Evolutionary conservation across 2,113 vertebrate species (phyloP).

Genomic region (human (Homo sapiens)): GRCh38 chrX:93129001-93129500

Average conservation of each 20-base stretch:
- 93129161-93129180: neutral
- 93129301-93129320: neutral
- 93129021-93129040: neutral
- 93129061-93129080: neutral
- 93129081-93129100: neutral
- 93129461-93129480: neutral
- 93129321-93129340: neutral
- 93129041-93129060: neutral
- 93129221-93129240: neutral
- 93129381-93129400: neutral
- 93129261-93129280: neutral
- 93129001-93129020: neutral
- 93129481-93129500: neutral
- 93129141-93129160: neutral
- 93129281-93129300: neutral
- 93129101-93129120: neutral
- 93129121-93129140: neutral
- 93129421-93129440: neutral
- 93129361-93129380: neutral
- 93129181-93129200: neutral
- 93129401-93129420: neutral
- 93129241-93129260: neutral
- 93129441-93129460: neutral
- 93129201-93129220: neutral
- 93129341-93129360: neutral